Evolutionary conservation across 2,888 invertebrate genomes (phyloP), one percentile per base, ranked within the genome.

Genomic region (Germaria angustata): DNA sequence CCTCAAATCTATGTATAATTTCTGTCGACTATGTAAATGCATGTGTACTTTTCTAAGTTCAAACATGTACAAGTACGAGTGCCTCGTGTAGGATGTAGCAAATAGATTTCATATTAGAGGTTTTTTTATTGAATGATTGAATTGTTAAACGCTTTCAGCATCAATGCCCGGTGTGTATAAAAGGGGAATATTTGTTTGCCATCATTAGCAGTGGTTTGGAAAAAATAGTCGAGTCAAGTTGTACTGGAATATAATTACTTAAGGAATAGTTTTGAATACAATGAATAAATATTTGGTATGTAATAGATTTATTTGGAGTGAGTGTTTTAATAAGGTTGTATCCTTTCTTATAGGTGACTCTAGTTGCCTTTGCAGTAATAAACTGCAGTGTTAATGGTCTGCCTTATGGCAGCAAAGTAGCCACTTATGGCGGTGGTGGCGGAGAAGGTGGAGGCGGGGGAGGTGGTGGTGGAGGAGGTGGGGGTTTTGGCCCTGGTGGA

Each of bases 271-370:
- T 32, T 24, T 13, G 22, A 20, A 13, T 9, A 53, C 7, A 55
- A 76, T 81, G 81, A 77, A 81, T 63, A 72, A 61, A 36, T 46
- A 39, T 49, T 61, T 77, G 71, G 81, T 81, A 61, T 1, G 77
- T 77, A 59, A n/a, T 2, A 39, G 15, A 24, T 9, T 20, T 1
- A 32, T n/a, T 36, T 34, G 20, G 2, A 36, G 20, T 20, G 13
- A n/a, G 0, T 63, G 8, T 28, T 1, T 53, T 59, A 22, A 49
- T 17, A 13, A 1, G 1, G 8, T 1, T 65, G 13, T 7, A 9
- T 59, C 44, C 0, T 28, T 39, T 51, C 75, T 51, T 78, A 0
- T 15, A 81, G 81, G 73, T 63, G 65, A 44, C 78, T 41, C 32
- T 78, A 2, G 69, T 81, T 75, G 81, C 81, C 65, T n/a, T 81